Percentiles rank a stretch among this genome's conserved stretches.
Evolutionary conservation across 2,888 invertebrate species (phyloP).

Genomic region (Macaria liturata): DNA sequence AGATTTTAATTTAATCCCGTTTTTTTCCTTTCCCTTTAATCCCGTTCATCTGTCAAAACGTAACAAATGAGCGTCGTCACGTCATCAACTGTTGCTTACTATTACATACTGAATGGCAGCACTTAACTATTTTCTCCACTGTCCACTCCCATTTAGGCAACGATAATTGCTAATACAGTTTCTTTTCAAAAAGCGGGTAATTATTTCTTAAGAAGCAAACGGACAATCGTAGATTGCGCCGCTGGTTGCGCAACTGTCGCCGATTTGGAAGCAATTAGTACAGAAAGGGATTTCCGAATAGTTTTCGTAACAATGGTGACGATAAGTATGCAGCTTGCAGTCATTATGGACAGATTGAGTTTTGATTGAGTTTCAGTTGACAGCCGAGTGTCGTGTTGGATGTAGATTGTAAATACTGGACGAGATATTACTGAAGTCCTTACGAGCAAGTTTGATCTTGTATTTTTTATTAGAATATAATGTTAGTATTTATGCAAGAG

Average conservation of each 20-base stretch:
- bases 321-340: conserved; percentile 9
- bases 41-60: no score
- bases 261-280: conserved; percentile 61
- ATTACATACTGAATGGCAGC: no score
- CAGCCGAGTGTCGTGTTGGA: not conserved
- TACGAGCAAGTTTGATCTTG: no score
- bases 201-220: conserved; percentile 41
- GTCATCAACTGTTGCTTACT: no score
- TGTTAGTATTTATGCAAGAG: no score
- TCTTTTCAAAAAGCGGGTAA: conserved; percentile 46
- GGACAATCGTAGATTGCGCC: conserved; percentile 40
- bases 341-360: conserved; percentile 4
- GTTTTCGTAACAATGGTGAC: conserved; percentile 39
- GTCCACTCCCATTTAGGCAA: conserved; percentile 23
- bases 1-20: no score
- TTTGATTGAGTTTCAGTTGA: not conserved
- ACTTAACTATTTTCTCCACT: conserved; percentile 3
- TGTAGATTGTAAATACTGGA: not conserved
- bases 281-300: conserved; percentile 50
- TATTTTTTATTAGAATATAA: no score
- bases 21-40: no score
- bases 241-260: conserved; percentile 40
- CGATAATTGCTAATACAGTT: conserved; percentile 37
- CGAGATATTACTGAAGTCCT: no score
- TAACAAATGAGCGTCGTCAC: no score